A percentile compares a stretch with the other conserved stretches of the same genome.
These are phyloP conservation scores for Netelia inedita DNA, from an alignment of 2,888 invertebrate genomes.

Conservation along the genomic window DNA sequence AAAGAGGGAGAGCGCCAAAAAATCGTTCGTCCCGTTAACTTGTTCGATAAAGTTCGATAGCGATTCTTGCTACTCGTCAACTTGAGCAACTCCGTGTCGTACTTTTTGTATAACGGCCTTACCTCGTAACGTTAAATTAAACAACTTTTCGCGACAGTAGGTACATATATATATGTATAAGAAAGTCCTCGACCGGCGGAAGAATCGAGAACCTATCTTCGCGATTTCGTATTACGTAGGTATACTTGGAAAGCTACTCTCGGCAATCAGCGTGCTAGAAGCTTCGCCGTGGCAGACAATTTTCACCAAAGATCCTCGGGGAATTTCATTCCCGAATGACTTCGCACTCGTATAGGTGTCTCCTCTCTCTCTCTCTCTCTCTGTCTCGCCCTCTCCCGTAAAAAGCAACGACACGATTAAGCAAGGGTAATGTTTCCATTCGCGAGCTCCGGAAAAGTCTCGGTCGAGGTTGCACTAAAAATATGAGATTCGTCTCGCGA, in stretches of 20 bases:
- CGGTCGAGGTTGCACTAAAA: conserved; percentile 1
- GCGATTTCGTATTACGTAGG: conserved; percentile 28
- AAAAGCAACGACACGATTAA: conserved; percentile 24
- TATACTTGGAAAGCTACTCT: conserved; percentile 2
- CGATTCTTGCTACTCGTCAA: conserved; percentile 13
- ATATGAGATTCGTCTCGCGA: not conserved
- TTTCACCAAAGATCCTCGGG: conserved; percentile 32
- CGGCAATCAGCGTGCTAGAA: conserved; percentile 15
- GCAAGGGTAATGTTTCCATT: conserved; percentile 29
- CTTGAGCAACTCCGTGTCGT: conserved; percentile 6
- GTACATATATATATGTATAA: not conserved
- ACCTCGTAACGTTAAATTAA: conserved; percentile 30
- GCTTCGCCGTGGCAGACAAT: conserved; percentile 27
- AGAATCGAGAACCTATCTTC: conserved; percentile 53
- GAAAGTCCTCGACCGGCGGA: not conserved
- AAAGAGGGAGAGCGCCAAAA: not conserved
- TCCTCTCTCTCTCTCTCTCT: no score
- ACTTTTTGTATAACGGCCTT: not conserved
- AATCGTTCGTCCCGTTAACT: conserved; percentile 26
- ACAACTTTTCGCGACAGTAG: conserved; percentile 31
- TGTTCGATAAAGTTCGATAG: conserved; percentile 16
- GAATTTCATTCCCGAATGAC: not conserved
- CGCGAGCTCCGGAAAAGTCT: conserved; percentile 5
- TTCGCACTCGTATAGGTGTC: no score
- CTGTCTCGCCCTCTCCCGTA: conserved; percentile 1